Conservation (phyloP, 1,140 invertebrate species). For the Diorhabda elongata region DNA sequence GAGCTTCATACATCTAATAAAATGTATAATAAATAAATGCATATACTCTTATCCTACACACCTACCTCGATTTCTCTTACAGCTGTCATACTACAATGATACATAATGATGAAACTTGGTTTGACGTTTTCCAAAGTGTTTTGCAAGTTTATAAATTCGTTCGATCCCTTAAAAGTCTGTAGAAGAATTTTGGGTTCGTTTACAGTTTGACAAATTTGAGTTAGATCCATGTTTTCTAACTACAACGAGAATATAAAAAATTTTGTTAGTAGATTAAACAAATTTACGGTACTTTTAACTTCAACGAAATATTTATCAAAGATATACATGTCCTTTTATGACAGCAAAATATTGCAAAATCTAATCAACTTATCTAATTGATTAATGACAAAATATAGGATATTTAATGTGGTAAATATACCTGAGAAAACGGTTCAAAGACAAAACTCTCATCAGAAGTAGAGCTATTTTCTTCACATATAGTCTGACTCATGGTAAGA, state of each 20-base stretch:
- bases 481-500: conserved; percentile 62
- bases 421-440: conserved; percentile 66
- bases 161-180: conserved; percentile 70
- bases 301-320: too few species aligned
- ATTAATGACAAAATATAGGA: too few species aligned
- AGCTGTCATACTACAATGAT: conserved; percentile 82
- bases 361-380: too few species aligned
- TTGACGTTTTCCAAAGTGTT: conserved; percentile 61
- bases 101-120: conserved; percentile 85
- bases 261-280: too few species aligned
- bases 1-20: conserved; percentile 59
- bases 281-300: too few species aligned
- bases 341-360: too few species aligned
- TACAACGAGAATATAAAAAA: conserved; percentile 36
- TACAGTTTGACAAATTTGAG: conserved; percentile 48
- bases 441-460: conserved; percentile 44
- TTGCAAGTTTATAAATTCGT: conserved; percentile 65
- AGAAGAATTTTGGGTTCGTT: conserved; percentile 65
- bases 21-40: not conserved
- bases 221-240: conserved; percentile 63
- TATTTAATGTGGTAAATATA: conserved; percentile 36
- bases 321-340: too few species aligned
- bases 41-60: not conserved
- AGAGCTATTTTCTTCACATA: conserved; percentile 34
- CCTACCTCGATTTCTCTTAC: conserved; percentile 82